A percentile compares a stretch with the other conserved stretches of the same genome.
phyloP scores from a whole-genome alignment of 1,140 invertebrate genomes.

The Parapsyche elsis region DNA sequence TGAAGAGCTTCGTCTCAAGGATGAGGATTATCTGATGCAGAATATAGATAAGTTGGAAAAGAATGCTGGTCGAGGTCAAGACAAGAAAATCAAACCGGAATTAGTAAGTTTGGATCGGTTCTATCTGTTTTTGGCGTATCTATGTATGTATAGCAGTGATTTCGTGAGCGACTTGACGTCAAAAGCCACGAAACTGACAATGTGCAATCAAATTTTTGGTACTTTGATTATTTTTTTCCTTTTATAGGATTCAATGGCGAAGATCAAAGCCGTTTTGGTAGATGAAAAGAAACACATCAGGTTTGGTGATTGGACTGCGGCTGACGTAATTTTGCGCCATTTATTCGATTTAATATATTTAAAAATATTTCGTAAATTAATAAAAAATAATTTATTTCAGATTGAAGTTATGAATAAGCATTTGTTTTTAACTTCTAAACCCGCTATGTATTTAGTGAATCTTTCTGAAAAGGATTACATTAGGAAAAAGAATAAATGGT shows the following conservation, averaged over 20 bases:
- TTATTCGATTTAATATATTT: conserved; percentile 36
- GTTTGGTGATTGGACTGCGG: conserved; percentile 91
- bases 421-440: conserved; percentile 98
- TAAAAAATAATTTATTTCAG: conserved; percentile 66
- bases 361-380: conserved; percentile 2
- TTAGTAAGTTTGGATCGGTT: conserved; percentile 75
- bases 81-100: conserved; percentile 97
- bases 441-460: conserved; percentile 97
- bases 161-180: background rate
- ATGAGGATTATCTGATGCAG: conserved; percentile 85
- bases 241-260: conserved; percentile 85
- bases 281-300: conserved; percentile 95
- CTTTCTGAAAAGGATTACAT: conserved; percentile 98
- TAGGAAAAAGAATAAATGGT: conserved; percentile 99
- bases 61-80: conserved; percentile 86
- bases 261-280: conserved; percentile 86
- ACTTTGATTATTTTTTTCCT: too few relatives aligned
- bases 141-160: background rate
- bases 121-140: background rate
- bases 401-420: conserved; percentile 98
- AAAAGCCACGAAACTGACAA: too few relatives aligned
- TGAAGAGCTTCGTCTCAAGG: conserved; percentile 95
- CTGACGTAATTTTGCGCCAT: conserved; percentile 79
- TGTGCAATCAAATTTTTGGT: too few relatives aligned
- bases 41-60: conserved; percentile 90